Conservation (phyloP, 2,113 vertebrate species). For the Semnornis frantzii region DNA sequence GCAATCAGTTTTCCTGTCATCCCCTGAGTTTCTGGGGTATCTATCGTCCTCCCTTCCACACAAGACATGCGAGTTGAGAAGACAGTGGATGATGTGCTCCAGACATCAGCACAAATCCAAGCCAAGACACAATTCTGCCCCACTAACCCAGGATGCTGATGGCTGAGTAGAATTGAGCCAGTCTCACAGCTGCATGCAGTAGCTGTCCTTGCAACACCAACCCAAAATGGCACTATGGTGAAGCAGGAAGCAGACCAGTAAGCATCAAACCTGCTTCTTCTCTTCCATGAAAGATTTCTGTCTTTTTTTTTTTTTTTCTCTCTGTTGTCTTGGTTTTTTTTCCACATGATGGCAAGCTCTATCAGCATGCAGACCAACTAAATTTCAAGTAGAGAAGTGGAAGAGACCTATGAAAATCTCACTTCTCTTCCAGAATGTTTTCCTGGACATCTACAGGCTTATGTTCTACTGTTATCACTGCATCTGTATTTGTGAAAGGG, state of each 20-base stretch:
- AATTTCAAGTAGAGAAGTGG: not conserved
- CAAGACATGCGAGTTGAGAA: not conserved
- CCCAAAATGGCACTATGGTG: not conserved
- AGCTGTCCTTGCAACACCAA: not conserved
- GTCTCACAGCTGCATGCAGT: not conserved
- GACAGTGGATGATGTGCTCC: not conserved
- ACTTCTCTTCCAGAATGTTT: not conserved
- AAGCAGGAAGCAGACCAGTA: not conserved
- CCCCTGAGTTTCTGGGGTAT: rapidly evolving
- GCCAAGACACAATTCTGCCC: not conserved
- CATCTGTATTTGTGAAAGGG: not conserved
- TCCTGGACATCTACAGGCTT: not conserved
- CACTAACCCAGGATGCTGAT: not conserved
- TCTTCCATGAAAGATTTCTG: not conserved
- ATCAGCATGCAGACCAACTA: not conserved
- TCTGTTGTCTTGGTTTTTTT: too few relatives aligned
- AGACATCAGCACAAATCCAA: not conserved
- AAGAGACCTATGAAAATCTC: not conserved
- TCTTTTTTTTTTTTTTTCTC: not conserved
- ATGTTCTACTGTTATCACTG: not conserved
- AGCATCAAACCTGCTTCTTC: not conserved
- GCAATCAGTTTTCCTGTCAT: not conserved
- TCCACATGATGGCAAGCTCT: not conserved
- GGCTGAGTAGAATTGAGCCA: not conserved
- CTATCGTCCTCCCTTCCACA: not conserved